Evolutionary conservation across 2,797 vertebrate genomes (phyloP), one percentile per base, ranked within the genome.

Genomic region (Gymnoscopelus braueri): DNA sequence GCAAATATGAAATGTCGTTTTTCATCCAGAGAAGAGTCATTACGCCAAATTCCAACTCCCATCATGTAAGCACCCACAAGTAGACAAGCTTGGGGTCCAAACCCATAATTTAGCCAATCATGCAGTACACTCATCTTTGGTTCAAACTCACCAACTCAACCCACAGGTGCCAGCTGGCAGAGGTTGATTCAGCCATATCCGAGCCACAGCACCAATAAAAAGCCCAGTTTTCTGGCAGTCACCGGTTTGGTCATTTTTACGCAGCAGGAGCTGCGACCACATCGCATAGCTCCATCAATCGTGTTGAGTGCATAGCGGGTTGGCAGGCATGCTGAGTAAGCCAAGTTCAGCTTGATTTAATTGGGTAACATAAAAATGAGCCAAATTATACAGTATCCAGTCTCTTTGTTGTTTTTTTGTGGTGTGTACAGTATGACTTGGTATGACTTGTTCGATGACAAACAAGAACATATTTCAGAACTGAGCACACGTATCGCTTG

Each of bases 161-260:
- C 65, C 77, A 73, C 66, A 77, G 62, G 61, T 79, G 75, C 54
- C 51, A 63, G 50, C 13, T 81, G 71, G 74, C 79, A 74, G 64
- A 70, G 59, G 49, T 72, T 68, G 66, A 63, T 44, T 65, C 65
- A 75, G 65, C 72, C 69, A 66, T 65, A 79, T 74, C 71, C 67
- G 47, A 76, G 75, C 77, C 77, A 72, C 68, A 60, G 69, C 75
- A 79, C 61, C 70, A 69, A 72, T 76, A 72, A 71, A 77, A 69
- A 64, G 63, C 57, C 50, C 26, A 70, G 48, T 66, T 70, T 24
- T 14, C 55, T 24, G 53, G 48, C 13, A 35, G 29, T 7, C 13
- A 6, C 56, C 29, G 56, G 56, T 58, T 58, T 58, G 26, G 56
- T 13, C 29, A 58, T 12, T 56, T 56, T 58, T 35, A 15, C 56